Evolutionary conservation across 1,140 invertebrate genomes (phyloP), one percentile per base, ranked within the genome.

Genomic region (Platorchestia sp.): DNA sequence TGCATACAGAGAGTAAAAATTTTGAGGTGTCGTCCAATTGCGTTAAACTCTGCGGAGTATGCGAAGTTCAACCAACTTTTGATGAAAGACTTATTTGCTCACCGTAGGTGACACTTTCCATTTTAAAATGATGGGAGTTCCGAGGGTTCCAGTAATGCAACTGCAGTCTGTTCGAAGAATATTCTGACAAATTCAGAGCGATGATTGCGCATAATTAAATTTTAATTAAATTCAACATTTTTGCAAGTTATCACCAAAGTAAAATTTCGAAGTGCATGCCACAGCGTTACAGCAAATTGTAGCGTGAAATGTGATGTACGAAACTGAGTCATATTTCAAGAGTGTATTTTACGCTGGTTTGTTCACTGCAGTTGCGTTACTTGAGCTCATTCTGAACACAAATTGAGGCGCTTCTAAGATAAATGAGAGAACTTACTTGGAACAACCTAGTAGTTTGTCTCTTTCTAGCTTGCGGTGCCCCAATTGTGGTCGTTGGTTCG

Each of bases 21-120:
- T 75, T 75, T 14, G 27, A 75, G 27, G 36, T 75, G 59, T 51
- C 47, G 47, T 75, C 27, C 59, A 75, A 75, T 75, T 75, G 59
- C 59, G 36, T 75, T 36, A 75, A 22, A 3, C 59, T 75, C 59
- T 75, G 59, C 59, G 10, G 59, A 75, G 59, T 89, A 41, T 89
- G 41, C 27, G 42, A 42, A 89, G 87, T 89, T 89, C 87, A 89
- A 89, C 87, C 5, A 89, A 42, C 5, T 36, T 89, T 89, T 89
- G 87, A 93, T 45, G 91, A 93, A 93, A 93, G 91, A 93, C 91
- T 7, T 47, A 93, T 93, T 93, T 93, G 91, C 91, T 93, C 91
- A 93, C 45, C 44, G 3, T 19, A 93, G 87, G 91, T 45, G 91
- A 44, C 91, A 40, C 44, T 93, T 93, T 93, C 91, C 45, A n/a